phyloP scores from a whole-genome alignment of 2,113 vertebrate species.

The Candoia aspera region DNA sequence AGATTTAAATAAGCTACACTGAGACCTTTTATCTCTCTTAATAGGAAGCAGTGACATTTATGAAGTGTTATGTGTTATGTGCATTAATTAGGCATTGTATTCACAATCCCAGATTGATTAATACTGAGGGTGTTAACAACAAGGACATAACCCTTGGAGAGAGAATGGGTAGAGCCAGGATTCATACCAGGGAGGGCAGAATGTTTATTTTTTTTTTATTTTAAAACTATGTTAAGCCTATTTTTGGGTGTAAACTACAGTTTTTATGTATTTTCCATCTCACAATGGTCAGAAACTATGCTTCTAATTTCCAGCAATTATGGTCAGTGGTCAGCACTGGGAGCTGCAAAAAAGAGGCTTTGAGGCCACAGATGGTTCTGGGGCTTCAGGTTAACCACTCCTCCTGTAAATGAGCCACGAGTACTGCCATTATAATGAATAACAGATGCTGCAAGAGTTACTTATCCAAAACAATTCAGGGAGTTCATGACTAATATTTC shows the following conservation, averaged over 20 bases:
- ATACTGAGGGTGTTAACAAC: neutral
- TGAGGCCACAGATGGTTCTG: neutral
- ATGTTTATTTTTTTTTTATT: neutral
- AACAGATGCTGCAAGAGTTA: neutral
- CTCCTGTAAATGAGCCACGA: neutral
- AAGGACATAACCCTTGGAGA: neutral
- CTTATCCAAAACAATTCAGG: neutral
- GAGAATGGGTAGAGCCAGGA: neutral
- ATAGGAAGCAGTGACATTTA: constrained; percentile 50
- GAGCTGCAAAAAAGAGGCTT: neutral
- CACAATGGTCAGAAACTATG: neutral
- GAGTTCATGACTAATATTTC: neutral
- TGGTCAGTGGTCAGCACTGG: neutral
- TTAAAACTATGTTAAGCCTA: neutral
- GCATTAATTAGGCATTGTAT: neutral
- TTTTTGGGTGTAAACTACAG: neutral
- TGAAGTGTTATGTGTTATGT: constrained; percentile 19
- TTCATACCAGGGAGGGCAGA: neutral
- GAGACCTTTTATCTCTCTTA: constrained; percentile 1
- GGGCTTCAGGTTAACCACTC: neutral
- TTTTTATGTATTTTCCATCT: neutral
- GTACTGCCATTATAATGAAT: neutral
- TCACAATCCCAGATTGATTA: neutral
- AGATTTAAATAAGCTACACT: constrained; percentile 59
- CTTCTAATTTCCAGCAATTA: neutral